These are phyloP conservation scores for Hylia prasina DNA, from an alignment of 2,113 vertebrate genomes.

Conservation along the genomic window DNA sequence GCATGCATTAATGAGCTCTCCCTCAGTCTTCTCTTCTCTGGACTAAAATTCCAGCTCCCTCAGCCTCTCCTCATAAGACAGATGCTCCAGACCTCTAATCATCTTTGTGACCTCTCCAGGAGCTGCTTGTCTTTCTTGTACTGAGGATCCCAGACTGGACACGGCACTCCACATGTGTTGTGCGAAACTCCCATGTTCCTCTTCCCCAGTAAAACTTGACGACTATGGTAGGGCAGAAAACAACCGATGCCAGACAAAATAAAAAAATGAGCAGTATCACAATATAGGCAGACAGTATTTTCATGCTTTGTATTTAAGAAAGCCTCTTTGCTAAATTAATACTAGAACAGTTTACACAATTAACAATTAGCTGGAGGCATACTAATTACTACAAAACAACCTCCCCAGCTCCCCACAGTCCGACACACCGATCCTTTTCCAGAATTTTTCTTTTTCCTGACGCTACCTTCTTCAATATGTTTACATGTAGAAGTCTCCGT, in stretches of 20 bases:
- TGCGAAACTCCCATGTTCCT: neutral
- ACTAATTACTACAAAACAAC: neutral
- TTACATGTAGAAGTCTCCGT: neutral
- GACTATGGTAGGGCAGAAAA: neutral
- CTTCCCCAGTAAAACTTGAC: neutral
- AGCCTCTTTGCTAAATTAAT: conserved; percentile 11
- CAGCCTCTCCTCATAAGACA: neutral
- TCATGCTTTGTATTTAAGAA: neutral
- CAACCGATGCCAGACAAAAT: neutral
- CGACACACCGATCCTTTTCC: neutral
- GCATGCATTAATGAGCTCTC: neutral
- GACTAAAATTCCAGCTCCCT: neutral
- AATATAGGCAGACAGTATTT: neutral
- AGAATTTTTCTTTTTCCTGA: neutral
- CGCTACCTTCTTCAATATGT: neutral
- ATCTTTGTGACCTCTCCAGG: neutral
- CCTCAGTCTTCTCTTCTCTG: neutral
- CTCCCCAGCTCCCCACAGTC: neutral
- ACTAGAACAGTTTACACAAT: conserved; percentile 16
- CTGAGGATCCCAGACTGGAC: neutral
- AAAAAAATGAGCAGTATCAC: neutral
- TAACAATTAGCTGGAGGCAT: neutral
- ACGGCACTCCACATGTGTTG: too few species aligned
- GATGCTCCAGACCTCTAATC: neutral
- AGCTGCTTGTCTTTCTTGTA: neutral